A percentile compares a stretch with the other conserved stretches of the same genome.
These are phyloP conservation scores for Pedetes capensis DNA, from an alignment of 2,113 vertebrate genomes.

Conservation along the genomic window DNA sequence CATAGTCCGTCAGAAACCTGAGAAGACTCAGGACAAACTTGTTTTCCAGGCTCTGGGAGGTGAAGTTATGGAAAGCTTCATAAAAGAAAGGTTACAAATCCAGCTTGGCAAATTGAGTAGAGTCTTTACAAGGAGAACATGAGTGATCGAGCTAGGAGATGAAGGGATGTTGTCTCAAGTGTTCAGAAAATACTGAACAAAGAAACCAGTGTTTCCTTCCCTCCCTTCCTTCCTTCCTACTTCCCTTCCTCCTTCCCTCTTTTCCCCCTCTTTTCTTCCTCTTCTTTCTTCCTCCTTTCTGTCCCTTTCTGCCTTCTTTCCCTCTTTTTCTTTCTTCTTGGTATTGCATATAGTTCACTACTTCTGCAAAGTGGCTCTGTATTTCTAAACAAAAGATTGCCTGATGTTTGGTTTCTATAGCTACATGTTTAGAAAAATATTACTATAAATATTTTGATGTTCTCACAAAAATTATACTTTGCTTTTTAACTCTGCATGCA, in stretches of 20 bases:
- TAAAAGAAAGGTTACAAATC: background rate
- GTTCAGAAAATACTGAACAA: background rate
- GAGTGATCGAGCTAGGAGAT: background rate
- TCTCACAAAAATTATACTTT: background rate
- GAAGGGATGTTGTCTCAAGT: accelerated
- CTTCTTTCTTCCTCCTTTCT: background rate
- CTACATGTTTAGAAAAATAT: background rate
- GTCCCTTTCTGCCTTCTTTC: background rate
- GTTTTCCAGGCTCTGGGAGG: background rate
- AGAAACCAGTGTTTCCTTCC: background rate
- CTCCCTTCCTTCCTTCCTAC: background rate
- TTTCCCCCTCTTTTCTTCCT: accelerated
- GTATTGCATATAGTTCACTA: too few species aligned
- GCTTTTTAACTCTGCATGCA: background rate
- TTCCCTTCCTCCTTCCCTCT: accelerated
- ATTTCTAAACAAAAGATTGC: background rate
- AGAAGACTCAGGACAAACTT: background rate
- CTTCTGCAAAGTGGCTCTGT: background rate
- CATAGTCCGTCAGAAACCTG: background rate
- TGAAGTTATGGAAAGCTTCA: background rate
- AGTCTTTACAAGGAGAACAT: background rate
- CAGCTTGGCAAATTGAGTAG: background rate
- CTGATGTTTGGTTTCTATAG: background rate
- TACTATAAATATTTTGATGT: background rate
- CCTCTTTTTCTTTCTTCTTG: background rate